phyloP scores from a whole-genome alignment of 2,797 vertebrate genomes.

The Eidolon dupreanum region DNA sequence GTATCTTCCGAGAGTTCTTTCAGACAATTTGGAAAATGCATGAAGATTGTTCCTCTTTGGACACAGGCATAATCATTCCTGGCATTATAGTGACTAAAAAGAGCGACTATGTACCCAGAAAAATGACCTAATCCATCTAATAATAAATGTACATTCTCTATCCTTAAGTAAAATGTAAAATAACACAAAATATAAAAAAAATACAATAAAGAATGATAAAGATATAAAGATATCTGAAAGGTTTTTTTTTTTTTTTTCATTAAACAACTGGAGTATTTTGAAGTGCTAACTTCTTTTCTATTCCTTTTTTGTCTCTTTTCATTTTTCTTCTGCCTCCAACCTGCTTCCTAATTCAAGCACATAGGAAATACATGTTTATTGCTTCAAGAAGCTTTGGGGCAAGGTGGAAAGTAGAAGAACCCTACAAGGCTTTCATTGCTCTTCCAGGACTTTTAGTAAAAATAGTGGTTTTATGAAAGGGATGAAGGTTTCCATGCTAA shows the following conservation, averaged over 20 bases:
- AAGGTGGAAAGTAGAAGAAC: background rate
- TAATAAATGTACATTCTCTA: background rate
- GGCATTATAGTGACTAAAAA: background rate
- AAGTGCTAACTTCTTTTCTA: conserved; percentile 2
- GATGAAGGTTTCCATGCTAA: background rate
- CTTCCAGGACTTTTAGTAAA: background rate
- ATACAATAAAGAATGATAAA: background rate
- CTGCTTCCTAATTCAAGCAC: background rate
- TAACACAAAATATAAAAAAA: background rate
- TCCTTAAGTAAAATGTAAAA: background rate
- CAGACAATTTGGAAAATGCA: background rate
- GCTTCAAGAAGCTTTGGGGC: background rate
- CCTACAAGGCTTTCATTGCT: background rate
- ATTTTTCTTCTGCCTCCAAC: conserved; percentile 5
- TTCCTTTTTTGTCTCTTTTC: conserved; percentile 24
- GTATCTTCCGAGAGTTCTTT: background rate
- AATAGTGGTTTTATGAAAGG: background rate
- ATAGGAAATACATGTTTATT: background rate
- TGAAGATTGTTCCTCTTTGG: background rate
- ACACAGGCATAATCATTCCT: background rate
- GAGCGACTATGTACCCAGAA: background rate
- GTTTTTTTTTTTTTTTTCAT: background rate
- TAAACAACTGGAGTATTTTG: background rate
- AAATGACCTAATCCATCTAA: background rate
- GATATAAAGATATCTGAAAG: background rate